Evolutionary conservation across 2,113 vertebrate genomes (phyloP).

Genomic region (Neoarius graeffei): DNA sequence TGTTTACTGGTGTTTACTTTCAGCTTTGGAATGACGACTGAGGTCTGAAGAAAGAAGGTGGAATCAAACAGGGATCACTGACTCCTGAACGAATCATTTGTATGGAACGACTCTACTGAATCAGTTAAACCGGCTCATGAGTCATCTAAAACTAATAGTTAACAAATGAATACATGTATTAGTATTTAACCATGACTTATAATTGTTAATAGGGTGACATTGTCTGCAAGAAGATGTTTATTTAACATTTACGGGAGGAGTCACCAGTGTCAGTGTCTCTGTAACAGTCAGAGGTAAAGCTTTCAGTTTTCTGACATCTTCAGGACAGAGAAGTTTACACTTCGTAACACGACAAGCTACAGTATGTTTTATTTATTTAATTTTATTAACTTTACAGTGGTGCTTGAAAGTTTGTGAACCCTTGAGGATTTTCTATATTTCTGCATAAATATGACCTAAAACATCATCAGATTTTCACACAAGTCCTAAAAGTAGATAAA

Average conservation of each 20-base stretch:
- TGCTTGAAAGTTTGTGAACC: no score
- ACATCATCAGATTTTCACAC: no score
- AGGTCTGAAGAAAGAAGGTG: not conserved
- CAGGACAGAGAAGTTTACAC: no score
- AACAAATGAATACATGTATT: not conserved
- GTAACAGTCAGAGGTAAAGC: no score
- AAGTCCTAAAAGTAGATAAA: no score
- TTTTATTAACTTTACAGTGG: no score
- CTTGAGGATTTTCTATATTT: no score
- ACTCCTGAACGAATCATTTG: not conserved
- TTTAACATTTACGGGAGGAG: not conserved
- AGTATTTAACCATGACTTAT: not conserved
- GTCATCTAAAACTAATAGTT: not conserved
- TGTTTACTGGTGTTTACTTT: not conserved
- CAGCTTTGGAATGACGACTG: not conserved
- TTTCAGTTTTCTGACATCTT: no score
- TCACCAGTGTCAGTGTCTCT: no score
- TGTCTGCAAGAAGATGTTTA: not conserved
- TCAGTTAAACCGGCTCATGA: not conserved
- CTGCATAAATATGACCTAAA: no score
- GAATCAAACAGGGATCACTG: not conserved
- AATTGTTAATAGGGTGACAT: not conserved
- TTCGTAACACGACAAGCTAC: no score
- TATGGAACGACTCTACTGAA: not conserved
- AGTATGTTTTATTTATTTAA: no score